These are phyloP conservation scores for Microcebus tavaratra DNA, from an alignment of 2,113 vertebrate genomes.

Conservation along the genomic window DNA sequence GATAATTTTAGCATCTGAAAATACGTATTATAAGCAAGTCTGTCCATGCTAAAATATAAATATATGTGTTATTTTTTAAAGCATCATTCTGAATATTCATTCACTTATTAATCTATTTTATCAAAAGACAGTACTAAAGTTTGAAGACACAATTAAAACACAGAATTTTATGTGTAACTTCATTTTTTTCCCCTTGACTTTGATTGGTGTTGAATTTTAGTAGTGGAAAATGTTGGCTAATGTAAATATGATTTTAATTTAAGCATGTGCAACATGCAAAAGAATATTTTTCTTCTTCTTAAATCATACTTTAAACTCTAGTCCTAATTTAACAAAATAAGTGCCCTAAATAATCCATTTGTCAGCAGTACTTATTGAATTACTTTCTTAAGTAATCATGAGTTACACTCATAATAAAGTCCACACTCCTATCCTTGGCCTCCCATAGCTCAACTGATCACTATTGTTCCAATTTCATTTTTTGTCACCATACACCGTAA, in stretches of 20 bases:
- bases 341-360: neutral
- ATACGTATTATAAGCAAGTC: neutral
- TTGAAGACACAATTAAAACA: neutral
- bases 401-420: neutral
- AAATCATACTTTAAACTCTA: neutral
- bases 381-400: neutral
- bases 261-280: neutral
- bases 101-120: neutral
- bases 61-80: neutral
- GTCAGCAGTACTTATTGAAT: neutral
- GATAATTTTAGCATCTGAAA: neutral
- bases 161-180: neutral
- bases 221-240: neutral
- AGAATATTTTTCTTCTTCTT: constrained; percentile 19
- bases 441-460: neutral
- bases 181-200: neutral
- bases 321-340: neutral
- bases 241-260: neutral
- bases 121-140: neutral
- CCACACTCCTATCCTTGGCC: neutral
- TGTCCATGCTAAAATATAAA: neutral
- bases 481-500: neutral
- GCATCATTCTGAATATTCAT: neutral
- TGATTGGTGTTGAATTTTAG: neutral
- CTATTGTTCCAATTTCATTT: neutral